Conservation (phyloP, 2,888 invertebrate species). For the Liopterus haemorrhoidalis region DNA sequence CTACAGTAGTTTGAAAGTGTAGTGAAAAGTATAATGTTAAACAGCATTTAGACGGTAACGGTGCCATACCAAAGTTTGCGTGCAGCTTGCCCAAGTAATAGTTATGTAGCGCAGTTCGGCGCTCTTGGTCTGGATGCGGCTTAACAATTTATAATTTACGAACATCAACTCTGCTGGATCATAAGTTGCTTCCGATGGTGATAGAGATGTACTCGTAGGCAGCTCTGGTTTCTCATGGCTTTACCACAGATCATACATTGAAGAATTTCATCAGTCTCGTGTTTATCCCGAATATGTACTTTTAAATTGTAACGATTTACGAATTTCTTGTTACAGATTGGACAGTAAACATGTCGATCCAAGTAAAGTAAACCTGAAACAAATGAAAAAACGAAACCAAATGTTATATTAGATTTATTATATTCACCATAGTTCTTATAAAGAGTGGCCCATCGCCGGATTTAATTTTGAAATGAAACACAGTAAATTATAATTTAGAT, state of each 20-base stretch:
- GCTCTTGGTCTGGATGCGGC: no score
- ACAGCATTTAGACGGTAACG: no score
- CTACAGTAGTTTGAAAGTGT: no score
- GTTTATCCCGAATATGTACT: constrained; percentile 66
- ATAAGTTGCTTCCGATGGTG: constrained; percentile 55
- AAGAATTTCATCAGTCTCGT: constrained; percentile 60
- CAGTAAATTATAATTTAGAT: no score
- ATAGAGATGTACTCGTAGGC: constrained; percentile 60
- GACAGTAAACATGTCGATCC: constrained; percentile 55
- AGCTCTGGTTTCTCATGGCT: constrained; percentile 58
- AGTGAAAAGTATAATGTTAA: no score
- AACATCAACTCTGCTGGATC: constrained; percentile 15
- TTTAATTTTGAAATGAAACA: no score
- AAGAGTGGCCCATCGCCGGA: no score
- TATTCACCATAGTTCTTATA: no score
- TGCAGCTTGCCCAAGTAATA: no score
- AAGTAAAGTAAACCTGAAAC: constrained; percentile 34
- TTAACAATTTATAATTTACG: no score
- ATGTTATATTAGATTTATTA: neutral
- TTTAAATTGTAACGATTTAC: constrained; percentile 65
- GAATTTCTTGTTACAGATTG: constrained; percentile 58
- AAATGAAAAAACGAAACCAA: constrained; percentile 4
- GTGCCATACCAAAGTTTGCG: no score
- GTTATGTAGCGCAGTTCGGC: no score
- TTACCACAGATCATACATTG: constrained; percentile 67